phyloP scores from a whole-genome alignment of 2,113 vertebrate species.

The Elanus axillaris region DNA sequence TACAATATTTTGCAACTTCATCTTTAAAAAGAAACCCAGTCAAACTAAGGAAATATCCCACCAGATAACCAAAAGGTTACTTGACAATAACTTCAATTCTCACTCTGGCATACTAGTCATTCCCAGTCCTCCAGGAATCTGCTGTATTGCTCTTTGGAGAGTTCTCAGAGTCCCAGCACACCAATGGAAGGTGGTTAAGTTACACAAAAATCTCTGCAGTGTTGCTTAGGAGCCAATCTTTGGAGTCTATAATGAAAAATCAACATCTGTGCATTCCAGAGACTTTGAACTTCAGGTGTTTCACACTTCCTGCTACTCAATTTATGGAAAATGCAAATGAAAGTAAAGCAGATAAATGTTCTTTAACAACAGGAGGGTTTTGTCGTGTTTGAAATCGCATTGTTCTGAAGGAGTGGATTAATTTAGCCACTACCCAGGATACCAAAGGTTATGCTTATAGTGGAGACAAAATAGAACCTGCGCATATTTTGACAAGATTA shows the following conservation, averaged over 20 bases:
- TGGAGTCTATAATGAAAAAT: constrained; percentile 23
- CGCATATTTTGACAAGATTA: constrained; percentile 14
- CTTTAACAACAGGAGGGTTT: constrained; percentile 55
- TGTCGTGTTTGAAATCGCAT: constrained; percentile 37
- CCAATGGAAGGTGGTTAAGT: constrained; percentile 27
- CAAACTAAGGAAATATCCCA: not conserved
- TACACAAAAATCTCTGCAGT: constrained; percentile 49
- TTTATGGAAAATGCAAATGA: constrained; percentile 68
- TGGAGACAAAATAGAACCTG: constrained; percentile 38
- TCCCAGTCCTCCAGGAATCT: constrained; percentile 5
- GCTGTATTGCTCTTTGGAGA: constrained; percentile 24
- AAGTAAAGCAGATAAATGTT: constrained; percentile 60
- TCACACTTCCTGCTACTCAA: constrained; percentile 65
- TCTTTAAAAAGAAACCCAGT: not conserved
- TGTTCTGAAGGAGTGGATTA: constrained; percentile 44
- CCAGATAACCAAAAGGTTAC: constrained; percentile 60
- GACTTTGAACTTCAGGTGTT: constrained; percentile 71
- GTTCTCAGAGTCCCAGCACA: not conserved
- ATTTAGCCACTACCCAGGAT: constrained; percentile 56
- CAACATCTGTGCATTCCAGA: constrained; percentile 44
- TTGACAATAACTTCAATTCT: constrained; percentile 37
- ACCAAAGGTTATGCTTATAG: constrained; percentile 48
- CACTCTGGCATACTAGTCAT: not conserved
- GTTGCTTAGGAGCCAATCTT: constrained; percentile 26
- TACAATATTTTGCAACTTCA: not conserved